Conservation (phyloP, 2,888 invertebrate species). For the Smittia aterrima region DNA sequence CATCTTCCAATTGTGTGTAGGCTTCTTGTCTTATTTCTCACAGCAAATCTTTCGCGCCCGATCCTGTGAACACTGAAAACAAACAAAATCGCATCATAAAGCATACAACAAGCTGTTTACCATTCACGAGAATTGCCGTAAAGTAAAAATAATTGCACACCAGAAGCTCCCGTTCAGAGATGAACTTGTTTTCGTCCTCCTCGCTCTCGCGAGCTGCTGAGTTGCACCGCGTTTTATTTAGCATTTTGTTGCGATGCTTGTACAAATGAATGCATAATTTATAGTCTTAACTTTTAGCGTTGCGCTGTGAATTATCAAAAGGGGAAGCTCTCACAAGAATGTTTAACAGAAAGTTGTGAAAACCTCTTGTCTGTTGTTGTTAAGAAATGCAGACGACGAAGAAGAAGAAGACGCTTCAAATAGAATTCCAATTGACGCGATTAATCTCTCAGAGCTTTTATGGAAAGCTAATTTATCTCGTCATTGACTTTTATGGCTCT, state of each 20-base stretch:
- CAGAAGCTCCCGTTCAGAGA: constrained; percentile 1
- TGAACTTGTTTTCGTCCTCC: constrained; percentile 22
- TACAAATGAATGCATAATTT: constrained; percentile 35
- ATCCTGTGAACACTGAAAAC: background rate
- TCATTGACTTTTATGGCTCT: background rate
- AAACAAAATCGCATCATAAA: background rate
- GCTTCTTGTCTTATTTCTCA: background rate
- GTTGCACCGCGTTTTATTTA: background rate
- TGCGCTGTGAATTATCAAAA: constrained; percentile 3
- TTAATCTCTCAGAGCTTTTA: background rate
- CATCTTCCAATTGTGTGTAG: background rate
- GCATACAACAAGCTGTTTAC: background rate
- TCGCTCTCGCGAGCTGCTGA: background rate
- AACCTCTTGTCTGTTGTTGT: background rate
- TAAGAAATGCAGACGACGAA: background rate
- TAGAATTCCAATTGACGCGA: background rate
- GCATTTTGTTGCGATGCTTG: constrained; percentile 29
- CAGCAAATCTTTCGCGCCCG: background rate
- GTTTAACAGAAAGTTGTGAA: too few relatives aligned
- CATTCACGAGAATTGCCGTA: background rate
- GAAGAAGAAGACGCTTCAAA: background rate
- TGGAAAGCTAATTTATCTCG: background rate
- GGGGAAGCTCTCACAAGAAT: background rate
- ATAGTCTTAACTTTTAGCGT: constrained; percentile 31
- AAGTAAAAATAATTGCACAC: background rate